phyloP scores from a whole-genome alignment of 1,140 invertebrate genomes.

The Drosophila pseudoananassae region DNA sequence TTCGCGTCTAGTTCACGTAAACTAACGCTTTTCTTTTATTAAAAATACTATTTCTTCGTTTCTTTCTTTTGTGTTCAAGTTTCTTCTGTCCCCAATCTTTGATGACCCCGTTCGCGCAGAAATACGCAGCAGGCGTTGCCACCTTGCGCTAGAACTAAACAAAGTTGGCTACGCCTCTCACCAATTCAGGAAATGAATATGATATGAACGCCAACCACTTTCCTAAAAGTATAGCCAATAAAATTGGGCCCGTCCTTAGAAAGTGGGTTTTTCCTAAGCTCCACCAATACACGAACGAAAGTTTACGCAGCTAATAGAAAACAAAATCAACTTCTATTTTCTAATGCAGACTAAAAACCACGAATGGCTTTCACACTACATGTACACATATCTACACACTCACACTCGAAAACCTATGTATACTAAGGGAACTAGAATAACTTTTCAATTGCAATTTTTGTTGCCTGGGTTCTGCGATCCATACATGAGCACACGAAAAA shows the following conservation, averaged over 20 bases:
- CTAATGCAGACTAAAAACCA: conserved; percentile 29
- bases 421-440: conserved; percentile 40
- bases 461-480: conserved; percentile 12
- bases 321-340: not conserved
- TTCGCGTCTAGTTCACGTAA: not conserved
- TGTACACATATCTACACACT: conserved; percentile 16
- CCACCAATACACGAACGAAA: not conserved
- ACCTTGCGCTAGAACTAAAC: not conserved
- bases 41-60: not conserved
- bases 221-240: not conserved
- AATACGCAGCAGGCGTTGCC: conserved; percentile 14
- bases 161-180: conserved; percentile 27
- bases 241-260: not conserved
- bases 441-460: conserved; percentile 30
- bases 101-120: not conserved
- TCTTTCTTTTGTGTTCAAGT: not conserved
- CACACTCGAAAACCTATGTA: conserved; percentile 5
- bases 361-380: conserved; percentile 24
- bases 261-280: not conserved
- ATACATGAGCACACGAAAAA: not conserved
- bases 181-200: conserved; percentile 1
- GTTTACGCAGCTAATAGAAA: not conserved
- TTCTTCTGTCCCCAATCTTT: not conserved
- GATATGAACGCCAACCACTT: not conserved
- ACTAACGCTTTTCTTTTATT: not conserved